phyloP scores from a whole-genome alignment of 2,888 invertebrate species.

The Tyria jacobaeae region DNA sequence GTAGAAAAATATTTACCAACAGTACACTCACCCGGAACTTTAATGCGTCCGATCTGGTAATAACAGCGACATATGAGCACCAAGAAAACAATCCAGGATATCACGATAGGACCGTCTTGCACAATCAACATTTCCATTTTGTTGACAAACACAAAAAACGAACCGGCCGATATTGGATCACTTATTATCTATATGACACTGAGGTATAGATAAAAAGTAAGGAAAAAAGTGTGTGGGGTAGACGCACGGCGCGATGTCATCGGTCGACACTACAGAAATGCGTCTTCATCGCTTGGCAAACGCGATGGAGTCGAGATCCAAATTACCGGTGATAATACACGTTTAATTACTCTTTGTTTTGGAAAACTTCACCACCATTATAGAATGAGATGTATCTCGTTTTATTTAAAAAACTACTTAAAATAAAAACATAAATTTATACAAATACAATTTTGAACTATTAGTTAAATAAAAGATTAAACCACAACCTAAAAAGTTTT shows the following conservation, averaged over 20 bases:
- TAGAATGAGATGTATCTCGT: slow-evolving; percentile 16
- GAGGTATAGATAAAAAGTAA: slow-evolving; percentile 38
- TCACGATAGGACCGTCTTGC: slow-evolving; percentile 77
- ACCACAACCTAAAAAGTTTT: not conserved
- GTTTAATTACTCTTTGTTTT: slow-evolving; percentile 62
- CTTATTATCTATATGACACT: slow-evolving; percentile 17
- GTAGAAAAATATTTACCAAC: not conserved
- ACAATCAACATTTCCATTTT: slow-evolving; percentile 71
- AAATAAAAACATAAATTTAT: not conserved
- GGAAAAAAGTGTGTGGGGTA: slow-evolving; percentile 67
- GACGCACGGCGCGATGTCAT: slow-evolving; percentile 78
- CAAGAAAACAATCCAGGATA: slow-evolving; percentile 81
- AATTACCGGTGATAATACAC: slow-evolving; percentile 69
- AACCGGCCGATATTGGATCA: slow-evolving; percentile 20
- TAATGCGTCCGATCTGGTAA: slow-evolving; percentile 69
- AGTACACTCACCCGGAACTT: slow-evolving; percentile 57
- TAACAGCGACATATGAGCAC: slow-evolving; percentile 79
- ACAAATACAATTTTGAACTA: not conserved
- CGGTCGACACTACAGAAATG: slow-evolving; percentile 79
- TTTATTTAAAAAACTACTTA: not conserved
- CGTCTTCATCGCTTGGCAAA: slow-evolving; percentile 77
- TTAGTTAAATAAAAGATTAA: too few species aligned
- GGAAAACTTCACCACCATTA: slow-evolving; percentile 42
- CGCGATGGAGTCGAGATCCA: slow-evolving; percentile 70
- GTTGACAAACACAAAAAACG: slow-evolving; percentile 45